These are phyloP conservation scores for Mallotus villosus DNA, from an alignment of 2,797 vertebrate genomes.

Conservation along the genomic window DNA sequence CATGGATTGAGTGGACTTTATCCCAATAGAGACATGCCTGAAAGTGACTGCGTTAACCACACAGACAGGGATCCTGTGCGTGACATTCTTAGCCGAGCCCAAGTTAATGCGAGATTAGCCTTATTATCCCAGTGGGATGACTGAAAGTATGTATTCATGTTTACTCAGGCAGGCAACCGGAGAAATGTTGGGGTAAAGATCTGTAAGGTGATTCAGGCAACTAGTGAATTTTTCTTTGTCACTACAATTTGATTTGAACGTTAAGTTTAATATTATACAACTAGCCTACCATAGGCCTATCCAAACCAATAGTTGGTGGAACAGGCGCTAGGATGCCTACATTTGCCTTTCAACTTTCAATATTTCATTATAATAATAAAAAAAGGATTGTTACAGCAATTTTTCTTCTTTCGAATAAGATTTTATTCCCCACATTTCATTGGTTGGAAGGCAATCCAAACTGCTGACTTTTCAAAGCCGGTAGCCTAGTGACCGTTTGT, in stretches of 20 bases:
- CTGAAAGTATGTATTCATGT: slow-evolving; percentile 15
- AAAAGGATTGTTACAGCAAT: no score
- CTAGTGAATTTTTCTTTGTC: not conserved
- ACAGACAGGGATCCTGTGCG: not conserved
- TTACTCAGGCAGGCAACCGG: slow-evolving; percentile 9
- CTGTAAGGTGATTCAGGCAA: not conserved
- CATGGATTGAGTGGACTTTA: not conserved
- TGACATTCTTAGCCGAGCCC: not conserved
- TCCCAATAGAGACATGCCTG: not conserved
- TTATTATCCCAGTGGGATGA: slow-evolving; percentile 46
- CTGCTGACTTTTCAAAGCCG: no score
- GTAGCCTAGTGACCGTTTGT: no score
- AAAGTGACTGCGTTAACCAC: not conserved
- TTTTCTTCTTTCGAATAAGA: no score
- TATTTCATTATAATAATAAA: no score
- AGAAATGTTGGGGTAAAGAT: not conserved
- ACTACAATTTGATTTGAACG: not conserved
- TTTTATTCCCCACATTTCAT: no score
- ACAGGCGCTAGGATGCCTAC: no score
- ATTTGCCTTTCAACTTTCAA: no score
- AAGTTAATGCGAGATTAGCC: slow-evolving; percentile 67
- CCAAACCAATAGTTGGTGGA: no score
- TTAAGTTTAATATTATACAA: not conserved
- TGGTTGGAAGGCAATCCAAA: no score
- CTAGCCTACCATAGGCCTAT: no score